Conservation (phyloP, 2,113 vertebrate species). For the Grammomys surdaster region DNA sequence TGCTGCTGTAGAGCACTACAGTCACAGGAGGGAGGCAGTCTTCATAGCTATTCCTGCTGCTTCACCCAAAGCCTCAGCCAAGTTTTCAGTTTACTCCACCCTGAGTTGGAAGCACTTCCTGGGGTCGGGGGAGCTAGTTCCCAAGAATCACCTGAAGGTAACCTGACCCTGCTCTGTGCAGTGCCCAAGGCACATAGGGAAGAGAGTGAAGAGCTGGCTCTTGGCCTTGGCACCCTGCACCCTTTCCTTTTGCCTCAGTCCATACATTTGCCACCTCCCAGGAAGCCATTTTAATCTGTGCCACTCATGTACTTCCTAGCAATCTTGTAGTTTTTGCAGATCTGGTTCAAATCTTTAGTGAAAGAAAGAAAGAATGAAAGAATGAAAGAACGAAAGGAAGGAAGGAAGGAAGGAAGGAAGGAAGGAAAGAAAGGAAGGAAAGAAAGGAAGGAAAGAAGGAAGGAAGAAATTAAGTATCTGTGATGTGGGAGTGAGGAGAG, state of each 20-base stretch:
- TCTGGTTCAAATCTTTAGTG: background rate
- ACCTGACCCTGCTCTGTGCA: background rate
- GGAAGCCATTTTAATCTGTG: background rate
- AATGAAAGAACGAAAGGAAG: background rate
- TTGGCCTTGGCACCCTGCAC: background rate
- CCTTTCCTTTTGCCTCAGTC: background rate
- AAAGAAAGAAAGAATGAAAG: background rate
- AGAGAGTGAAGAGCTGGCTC: background rate
- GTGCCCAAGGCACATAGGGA: background rate
- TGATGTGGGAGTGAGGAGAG: background rate
- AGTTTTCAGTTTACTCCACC: background rate
- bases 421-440: rapidly evolving
- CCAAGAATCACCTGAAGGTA: background rate
- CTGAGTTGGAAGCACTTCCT: background rate
- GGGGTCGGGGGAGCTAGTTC: background rate
- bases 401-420: background rate
- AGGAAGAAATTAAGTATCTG: background rate
- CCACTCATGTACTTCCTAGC: background rate
- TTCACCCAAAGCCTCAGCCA: background rate
- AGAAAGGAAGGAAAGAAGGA: rapidly evolving
- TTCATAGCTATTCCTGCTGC: background rate
- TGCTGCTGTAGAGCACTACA: background rate
- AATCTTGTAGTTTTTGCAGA: background rate
- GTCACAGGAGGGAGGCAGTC: background rate
- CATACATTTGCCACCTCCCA: background rate